Conservation (phyloP, 2,797 vertebrate genomes). For the Chloroceryle inda region DNA sequence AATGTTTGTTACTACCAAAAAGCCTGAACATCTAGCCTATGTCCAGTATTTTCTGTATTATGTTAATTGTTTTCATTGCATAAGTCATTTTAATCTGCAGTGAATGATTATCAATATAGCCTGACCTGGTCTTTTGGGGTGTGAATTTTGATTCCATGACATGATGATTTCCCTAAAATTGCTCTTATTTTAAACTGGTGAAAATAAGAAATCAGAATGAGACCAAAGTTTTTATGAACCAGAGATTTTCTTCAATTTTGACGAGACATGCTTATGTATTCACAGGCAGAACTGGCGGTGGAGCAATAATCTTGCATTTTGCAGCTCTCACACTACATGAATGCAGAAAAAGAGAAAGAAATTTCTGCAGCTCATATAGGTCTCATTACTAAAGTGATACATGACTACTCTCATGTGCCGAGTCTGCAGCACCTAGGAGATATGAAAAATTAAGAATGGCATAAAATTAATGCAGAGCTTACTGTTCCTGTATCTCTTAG, state of each 20-base stretch:
- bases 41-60: neutral
- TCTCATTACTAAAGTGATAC: slow-evolving; percentile 51
- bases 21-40: neutral
- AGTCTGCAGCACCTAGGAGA: slow-evolving; percentile 24
- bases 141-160: neutral
- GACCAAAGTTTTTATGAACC: neutral
- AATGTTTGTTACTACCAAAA: neutral
- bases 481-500: slow-evolving; percentile 46
- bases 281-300: neutral
- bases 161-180: neutral
- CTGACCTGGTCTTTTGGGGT: neutral
- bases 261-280: neutral
- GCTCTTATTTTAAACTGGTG: neutral
- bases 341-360: slow-evolving; percentile 42
- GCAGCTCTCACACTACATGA: neutral
- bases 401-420: slow-evolving; percentile 1
- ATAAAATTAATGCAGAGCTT: slow-evolving; percentile 69
- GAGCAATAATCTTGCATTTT: slow-evolving; percentile 26
- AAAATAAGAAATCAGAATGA: neutral
- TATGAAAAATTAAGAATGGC: slow-evolving; percentile 60
- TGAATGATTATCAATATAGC: neutral
- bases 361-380: slow-evolving; percentile 5
- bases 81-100: neutral
- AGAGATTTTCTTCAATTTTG: neutral
- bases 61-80: neutral